Base-by-base conservation (phyloP, 2,888 invertebrate genomes). In the Leptopilina syphax region DNA sequence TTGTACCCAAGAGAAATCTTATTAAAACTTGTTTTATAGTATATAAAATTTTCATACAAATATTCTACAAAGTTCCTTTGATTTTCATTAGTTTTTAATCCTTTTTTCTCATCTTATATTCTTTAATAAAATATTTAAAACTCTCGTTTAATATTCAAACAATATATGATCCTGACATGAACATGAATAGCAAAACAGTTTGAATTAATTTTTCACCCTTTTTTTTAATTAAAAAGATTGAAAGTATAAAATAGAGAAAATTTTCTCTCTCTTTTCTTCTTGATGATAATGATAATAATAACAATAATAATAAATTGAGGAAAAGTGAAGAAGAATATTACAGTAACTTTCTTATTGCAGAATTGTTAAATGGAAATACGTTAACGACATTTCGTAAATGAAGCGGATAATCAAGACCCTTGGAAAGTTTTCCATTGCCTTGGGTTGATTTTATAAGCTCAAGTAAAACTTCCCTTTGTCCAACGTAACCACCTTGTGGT, bases 51-150 rank as follows among this genome's bases (percentile, higher is more conserved):
- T 18, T 50, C 60, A 60, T 60, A n/a, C 18, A 34, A 60, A 60
- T 83, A 50, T 54, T 47, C 18, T 68, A 73, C 82, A 81, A 24
- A 34, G 76, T 34, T 67, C 78, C 81, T n/a, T 24, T 65, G 50
- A 13, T 50, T 44, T 76, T 60, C 67, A 18, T 70, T 47, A 44
- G 57, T 60, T 57, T 47, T 24, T 65, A 27, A 65, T 47, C 24
- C 3, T 54, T n/a, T 27, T 50, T 10, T 60, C 13, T 60, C 18
- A 57, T 63, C 24, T 63, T 24, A 24, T 18, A 24, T 18, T 63
- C 18, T 63, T 60, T 24, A 63, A 3, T 63, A 24, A 63, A 63
- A 63, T 63, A 18, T 18, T 60, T 60, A 57, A 13, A n/a, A n/a
- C 60, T n/a, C 18, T 18, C 24, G 63, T 63, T 63, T 63, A 63